Conservation (phyloP, 2,888 invertebrate species). For the Aromia moschata region DNA sequence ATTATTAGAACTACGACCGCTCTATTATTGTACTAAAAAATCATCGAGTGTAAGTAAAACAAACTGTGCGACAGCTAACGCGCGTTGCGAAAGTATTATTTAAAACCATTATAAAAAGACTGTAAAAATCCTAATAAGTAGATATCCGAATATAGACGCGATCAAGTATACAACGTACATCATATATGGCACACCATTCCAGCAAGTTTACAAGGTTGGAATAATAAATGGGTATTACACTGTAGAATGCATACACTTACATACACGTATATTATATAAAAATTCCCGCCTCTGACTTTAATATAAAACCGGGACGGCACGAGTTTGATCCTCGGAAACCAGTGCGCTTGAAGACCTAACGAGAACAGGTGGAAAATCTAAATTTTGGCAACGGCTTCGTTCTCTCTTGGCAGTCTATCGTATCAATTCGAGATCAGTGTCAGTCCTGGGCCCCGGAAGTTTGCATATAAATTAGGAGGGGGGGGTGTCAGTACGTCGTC, state of each 20-base stretch:
- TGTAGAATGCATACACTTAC: slow-evolving; percentile 13
- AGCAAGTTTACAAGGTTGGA: slow-evolving; percentile 13
- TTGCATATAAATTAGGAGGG: too few relatives aligned
- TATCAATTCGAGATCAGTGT: slow-evolving; percentile 17
- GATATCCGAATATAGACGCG: slow-evolving; percentile 9
- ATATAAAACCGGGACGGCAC: slow-evolving; percentile 23
- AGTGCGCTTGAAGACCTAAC: background rate
- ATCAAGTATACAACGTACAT: background rate
- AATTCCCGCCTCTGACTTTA: slow-evolving; percentile 18
- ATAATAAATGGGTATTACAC: slow-evolving; percentile 21
- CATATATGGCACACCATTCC: slow-evolving; percentile 16
- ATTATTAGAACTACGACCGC: background rate
- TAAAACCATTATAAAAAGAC: slow-evolving; percentile 21
- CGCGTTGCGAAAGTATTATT: too few relatives aligned
- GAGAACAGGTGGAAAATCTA: background rate
- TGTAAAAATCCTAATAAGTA: slow-evolving; percentile 22
- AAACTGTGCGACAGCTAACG: too few relatives aligned
- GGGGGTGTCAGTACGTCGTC: background rate
- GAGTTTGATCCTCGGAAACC: slow-evolving; percentile 2
- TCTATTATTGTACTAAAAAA: slow-evolving; percentile 9
- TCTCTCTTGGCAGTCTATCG: slow-evolving; percentile 5
- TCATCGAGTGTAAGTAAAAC: slow-evolving; percentile 10
- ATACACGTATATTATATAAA: slow-evolving; percentile 26
- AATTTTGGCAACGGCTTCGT: slow-evolving; percentile 6
- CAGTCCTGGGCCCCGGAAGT: too few relatives aligned